These are phyloP conservation scores for Apomyelois bistriatella DNA, from an alignment of 2,888 invertebrate species.

Conservation along the genomic window DNA sequence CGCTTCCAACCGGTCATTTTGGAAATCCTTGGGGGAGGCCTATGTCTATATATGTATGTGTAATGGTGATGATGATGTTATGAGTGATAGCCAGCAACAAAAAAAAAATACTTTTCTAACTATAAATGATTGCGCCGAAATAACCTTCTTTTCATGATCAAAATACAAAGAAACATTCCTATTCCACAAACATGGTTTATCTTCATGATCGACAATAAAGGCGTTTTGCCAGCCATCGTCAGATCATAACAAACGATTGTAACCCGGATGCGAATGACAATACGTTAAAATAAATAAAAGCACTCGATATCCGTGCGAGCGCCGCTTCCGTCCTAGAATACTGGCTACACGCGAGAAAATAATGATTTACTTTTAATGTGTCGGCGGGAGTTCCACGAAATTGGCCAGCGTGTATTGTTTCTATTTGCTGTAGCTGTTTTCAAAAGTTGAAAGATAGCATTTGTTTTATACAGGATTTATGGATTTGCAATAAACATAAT, in stretches of 20 bases:
- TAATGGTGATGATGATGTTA: no score
- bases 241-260: slow-evolving; percentile 13
- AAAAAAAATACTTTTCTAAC: no score
- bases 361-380: slow-evolving; percentile 13
- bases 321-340: slow-evolving; percentile 48
- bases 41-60: no score
- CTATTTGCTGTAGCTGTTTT: not conserved
- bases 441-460: not conserved
- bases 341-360: slow-evolving; percentile 28
- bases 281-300: slow-evolving; percentile 45
- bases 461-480: not conserved
- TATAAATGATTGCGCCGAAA: no score
- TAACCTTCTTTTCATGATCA: no score
- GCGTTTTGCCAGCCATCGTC: slow-evolving; percentile 9
- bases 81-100: no score
- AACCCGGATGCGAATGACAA: slow-evolving; percentile 12
- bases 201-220: slow-evolving; percentile 4
- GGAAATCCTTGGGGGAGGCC: no score
- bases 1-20: no score
- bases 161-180: not conserved
- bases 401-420: not conserved
- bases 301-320: slow-evolving; percentile 65
- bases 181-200: not conserved
- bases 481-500: not conserved
- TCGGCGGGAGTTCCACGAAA: slow-evolving; percentile 5